Evolutionary conservation across 1,140 invertebrate genomes (phyloP).

Genomic region (Drosophila sturtevanti): DNA sequence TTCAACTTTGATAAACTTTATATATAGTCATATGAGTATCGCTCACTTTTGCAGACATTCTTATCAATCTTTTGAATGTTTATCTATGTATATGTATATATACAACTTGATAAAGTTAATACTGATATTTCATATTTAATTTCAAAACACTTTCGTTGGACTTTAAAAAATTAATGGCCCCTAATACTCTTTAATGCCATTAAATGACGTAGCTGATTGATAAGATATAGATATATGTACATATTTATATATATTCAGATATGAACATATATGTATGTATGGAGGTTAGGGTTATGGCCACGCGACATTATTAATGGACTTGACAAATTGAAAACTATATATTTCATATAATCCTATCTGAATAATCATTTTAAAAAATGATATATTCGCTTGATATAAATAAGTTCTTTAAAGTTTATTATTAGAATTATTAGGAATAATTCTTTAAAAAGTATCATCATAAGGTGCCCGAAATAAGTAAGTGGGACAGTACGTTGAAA

Average conservation of each 20-base stretch:
- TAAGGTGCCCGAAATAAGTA: too few species aligned
- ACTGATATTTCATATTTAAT: slow-evolving; percentile 5
- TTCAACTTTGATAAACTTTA: background rate
- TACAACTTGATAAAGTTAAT: background rate
- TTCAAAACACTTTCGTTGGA: background rate
- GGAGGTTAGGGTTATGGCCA: slow-evolving; percentile 1
- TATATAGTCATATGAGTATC: background rate
- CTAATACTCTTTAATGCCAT: background rate
- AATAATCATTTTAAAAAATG: too few species aligned
- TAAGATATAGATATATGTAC: slow-evolving; percentile 1
- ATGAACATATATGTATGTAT: background rate
- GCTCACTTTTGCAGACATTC: background rate
- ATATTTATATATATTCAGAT: background rate
- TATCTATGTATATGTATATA: too few species aligned
- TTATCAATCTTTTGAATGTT: background rate
- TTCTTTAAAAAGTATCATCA: too few species aligned
- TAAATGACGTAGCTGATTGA: background rate
- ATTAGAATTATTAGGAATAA: too few species aligned
- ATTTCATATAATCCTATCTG: too few species aligned
- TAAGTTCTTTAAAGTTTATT: too few species aligned
- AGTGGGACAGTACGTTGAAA: too few species aligned
- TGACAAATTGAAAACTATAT: too few species aligned
- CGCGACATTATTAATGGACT: background rate
- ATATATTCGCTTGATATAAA: too few species aligned
- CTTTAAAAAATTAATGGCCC: background rate